These are phyloP conservation scores for Hydropotes inermis DNA, from an alignment of 2,113 vertebrate species.

Conservation along the genomic window DNA sequence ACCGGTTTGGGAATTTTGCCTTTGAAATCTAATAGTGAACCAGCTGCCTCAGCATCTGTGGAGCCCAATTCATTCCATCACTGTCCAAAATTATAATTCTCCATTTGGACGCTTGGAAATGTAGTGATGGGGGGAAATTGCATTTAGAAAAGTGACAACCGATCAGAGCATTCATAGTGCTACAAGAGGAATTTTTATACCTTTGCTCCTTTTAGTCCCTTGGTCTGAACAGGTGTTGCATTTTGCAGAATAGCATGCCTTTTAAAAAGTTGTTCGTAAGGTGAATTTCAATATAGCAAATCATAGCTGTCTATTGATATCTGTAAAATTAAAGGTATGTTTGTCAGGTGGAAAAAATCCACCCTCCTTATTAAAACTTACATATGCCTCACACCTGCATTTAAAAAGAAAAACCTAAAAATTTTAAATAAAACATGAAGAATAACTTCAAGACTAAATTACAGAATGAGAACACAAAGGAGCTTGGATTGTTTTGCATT, in stretches of 20 bases:
- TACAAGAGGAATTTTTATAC: slow-evolving; percentile 4
- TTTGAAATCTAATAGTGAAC: slow-evolving; percentile 54
- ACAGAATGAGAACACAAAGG: slow-evolving; percentile 13
- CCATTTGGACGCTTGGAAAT: slow-evolving; percentile 30
- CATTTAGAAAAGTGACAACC: neutral
- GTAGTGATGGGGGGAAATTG: neutral
- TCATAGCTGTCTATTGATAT: neutral
- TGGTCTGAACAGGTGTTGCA: neutral
- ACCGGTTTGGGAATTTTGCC: slow-evolving; percentile 11
- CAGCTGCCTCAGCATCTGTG: slow-evolving; percentile 44
- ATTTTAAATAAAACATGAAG: slow-evolving; percentile 41
- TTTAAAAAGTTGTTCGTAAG: neutral
- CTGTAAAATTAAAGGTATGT: neutral
- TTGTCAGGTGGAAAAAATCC: slow-evolving; percentile 2
- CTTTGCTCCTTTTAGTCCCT: neutral
- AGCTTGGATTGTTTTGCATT: slow-evolving; percentile 31
- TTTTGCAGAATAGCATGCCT: slow-evolving; percentile 20
- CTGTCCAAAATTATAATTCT: slow-evolving; percentile 48
- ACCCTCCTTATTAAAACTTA: neutral
- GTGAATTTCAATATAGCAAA: slow-evolving; percentile 17
- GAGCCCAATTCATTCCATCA: slow-evolving; percentile 10
- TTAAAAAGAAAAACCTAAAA: slow-evolving; percentile 8
- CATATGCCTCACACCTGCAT: neutral
- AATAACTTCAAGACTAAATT: slow-evolving; percentile 30
- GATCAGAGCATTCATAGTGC: neutral